A percentile compares a stretch with the other conserved stretches of the same genome.
Conservation (phyloP, 2,888 invertebrate species). For the Mallateleia sp. region DNA sequence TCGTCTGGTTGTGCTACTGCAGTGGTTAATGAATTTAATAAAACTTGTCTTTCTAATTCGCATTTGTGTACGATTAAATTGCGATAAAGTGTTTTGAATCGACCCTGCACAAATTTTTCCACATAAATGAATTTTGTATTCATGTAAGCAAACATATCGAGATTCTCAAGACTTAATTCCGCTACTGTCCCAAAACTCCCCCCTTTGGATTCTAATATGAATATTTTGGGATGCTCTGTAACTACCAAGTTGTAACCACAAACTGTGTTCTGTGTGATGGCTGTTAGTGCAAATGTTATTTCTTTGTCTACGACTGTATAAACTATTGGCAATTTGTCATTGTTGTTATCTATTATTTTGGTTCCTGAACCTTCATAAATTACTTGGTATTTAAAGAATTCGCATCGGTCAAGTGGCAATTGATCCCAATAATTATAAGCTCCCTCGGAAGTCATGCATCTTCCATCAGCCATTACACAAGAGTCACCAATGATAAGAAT, state of each 20-base stretch:
- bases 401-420: slow-evolving; percentile 36
- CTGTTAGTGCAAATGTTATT: slow-evolving; percentile 71
- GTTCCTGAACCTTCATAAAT: slow-evolving; percentile 73
- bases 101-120: slow-evolving; percentile 78
- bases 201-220: slow-evolving; percentile 42
- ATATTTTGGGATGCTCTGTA: slow-evolving; percentile 66
- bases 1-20: slow-evolving; percentile 79
- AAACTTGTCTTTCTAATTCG: slow-evolving; percentile 77
- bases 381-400: slow-evolving; percentile 62
- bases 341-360: neutral
- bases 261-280: neutral
- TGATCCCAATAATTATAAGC: slow-evolving; percentile 50
- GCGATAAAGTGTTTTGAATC: slow-evolving; percentile 69
- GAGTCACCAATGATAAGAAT: neutral
- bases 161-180: slow-evolving; percentile 2
- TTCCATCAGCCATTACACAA: slow-evolving; percentile 7
- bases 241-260: slow-evolving; percentile 33
- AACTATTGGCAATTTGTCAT: neutral
- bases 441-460: slow-evolving; percentile 46
- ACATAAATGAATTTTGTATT: slow-evolving; percentile 74
- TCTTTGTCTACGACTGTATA: slow-evolving; percentile 51
- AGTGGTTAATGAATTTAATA: slow-evolving; percentile 79
- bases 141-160: slow-evolving; percentile 74
- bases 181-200: neutral
- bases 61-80: slow-evolving; percentile 80